phyloP scores from a whole-genome alignment of 1,140 invertebrate genomes.

The Drosophila littoralis region DNA sequence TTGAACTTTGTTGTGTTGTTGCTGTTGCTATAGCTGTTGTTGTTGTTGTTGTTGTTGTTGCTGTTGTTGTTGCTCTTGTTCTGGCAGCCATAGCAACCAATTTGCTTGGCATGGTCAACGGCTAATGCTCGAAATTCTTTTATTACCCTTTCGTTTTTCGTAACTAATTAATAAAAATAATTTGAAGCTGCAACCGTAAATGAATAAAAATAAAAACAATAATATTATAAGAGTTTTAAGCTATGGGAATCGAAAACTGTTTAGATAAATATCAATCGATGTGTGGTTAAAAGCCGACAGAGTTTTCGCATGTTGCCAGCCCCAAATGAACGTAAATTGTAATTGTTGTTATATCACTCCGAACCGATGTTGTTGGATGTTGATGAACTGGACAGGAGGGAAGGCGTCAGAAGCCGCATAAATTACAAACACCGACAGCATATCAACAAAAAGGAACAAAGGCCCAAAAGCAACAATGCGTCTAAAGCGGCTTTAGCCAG shows the following conservation, averaged over 20 bases:
- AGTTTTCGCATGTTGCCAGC: background rate
- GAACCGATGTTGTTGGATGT: constrained; percentile 10
- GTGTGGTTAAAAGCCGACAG: background rate
- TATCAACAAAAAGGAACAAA: constrained; percentile 57
- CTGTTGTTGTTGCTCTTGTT: constrained; percentile 38
- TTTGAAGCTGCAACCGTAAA: background rate
- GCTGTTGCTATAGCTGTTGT: constrained; percentile 51
- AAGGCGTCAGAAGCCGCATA: constrained; percentile 69
- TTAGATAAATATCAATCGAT: background rate
- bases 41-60: constrained; percentile 48
- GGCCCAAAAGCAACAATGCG: constrained; percentile 57
- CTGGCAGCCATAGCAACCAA: constrained; percentile 55
- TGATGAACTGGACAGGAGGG: constrained; percentile 6
- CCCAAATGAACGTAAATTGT: constrained; percentile 42
- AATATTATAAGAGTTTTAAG: background rate
- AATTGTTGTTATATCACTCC: constrained; percentile 39
- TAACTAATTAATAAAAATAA: constrained; percentile 4
- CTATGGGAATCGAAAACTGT: background rate
- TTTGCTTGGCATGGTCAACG: constrained; percentile 27
- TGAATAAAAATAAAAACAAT: background rate
- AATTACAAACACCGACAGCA: constrained; percentile 69
- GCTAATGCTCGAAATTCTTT: constrained; percentile 6
- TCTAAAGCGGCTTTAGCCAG: constrained; percentile 68
- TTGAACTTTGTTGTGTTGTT: constrained; percentile 45
- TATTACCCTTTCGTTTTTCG: constrained; percentile 3